Conservation (phyloP, 2,113 vertebrate species). For the Oreochromis aureus region DNA sequence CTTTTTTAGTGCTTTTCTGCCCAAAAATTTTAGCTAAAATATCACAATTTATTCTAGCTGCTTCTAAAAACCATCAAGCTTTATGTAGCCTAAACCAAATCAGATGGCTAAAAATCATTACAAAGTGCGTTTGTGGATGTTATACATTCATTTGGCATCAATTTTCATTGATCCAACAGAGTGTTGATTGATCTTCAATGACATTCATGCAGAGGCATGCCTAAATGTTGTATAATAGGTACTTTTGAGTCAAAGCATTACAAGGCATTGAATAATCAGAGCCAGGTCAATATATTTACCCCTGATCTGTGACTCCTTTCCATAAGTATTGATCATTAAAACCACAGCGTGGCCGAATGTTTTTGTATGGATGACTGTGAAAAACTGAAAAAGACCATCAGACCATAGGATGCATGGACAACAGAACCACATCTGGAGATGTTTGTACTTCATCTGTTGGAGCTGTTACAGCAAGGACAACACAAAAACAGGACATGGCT, state of each 20-base stretch:
- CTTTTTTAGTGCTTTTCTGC: not conserved
- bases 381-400: not conserved
- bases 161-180: slow-evolving; percentile 41
- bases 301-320: slow-evolving; percentile 4
- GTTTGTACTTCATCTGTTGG: not conserved
- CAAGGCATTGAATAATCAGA: slow-evolving; percentile 45
- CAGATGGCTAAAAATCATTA: not conserved
- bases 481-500: not conserved
- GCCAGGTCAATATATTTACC: slow-evolving; percentile 25
- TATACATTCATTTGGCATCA: slow-evolving; percentile 12
- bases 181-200: slow-evolving; percentile 31
- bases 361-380: not conserved
- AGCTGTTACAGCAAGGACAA: not conserved
- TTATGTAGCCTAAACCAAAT: not conserved
- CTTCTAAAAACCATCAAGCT: not conserved
- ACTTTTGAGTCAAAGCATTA: not conserved
- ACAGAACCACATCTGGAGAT: not conserved
- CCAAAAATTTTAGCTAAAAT: rapidly evolving
- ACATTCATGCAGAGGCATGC: not conserved
- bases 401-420: not conserved
- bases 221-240: not conserved
- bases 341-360: not conserved
- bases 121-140: not conserved
- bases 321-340: slow-evolving; percentile 18
- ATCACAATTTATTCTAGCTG: not conserved